Evolutionary conservation across 2,113 vertebrate species (phyloP).

Genomic region (Brachyhypopomus occidentalis): DNA sequence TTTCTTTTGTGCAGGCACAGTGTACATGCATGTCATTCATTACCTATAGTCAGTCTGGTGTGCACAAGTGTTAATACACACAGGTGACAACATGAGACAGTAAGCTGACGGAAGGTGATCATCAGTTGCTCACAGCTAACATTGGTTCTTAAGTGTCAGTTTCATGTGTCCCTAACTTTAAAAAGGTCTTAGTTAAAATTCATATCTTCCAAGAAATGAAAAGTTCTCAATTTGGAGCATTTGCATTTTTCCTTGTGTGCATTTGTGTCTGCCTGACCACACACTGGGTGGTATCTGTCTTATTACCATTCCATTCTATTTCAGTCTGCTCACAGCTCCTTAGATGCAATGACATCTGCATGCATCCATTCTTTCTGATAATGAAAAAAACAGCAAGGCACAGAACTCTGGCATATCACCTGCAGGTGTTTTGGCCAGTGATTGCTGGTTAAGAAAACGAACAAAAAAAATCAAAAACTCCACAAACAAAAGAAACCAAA

Average conservation of each 20-base stretch:
- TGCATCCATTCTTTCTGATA: slow-evolving; percentile 38
- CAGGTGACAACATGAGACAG: too few relatives aligned
- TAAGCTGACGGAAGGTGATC: too few relatives aligned
- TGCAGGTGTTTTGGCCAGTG: slow-evolving; percentile 31
- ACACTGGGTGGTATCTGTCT: slow-evolving; percentile 56
- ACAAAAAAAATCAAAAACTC: slow-evolving; percentile 17
- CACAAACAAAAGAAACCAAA: background rate
- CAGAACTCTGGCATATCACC: slow-evolving; percentile 27
- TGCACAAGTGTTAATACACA: too few relatives aligned
- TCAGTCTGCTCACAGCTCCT: slow-evolving; percentile 13
- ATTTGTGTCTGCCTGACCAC: slow-evolving; percentile 36
- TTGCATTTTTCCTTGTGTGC: slow-evolving; percentile 43
- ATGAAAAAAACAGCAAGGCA: slow-evolving; percentile 7
- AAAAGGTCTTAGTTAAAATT: background rate
- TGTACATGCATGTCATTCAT: too few relatives aligned
- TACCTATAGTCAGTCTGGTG: too few relatives aligned
- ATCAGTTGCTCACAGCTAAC: too few relatives aligned
- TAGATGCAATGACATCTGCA: slow-evolving; percentile 39
- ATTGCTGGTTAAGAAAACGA: background rate
- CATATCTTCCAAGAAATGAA: slow-evolving; percentile 32
- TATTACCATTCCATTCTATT: slow-evolving; percentile 39
- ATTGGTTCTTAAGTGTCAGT: too few relatives aligned
- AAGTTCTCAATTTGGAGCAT: background rate
- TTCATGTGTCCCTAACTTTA: background rate
- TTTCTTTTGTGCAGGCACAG: too few relatives aligned